phyloP scores from a whole-genome alignment of 2,888 invertebrate species.

The Linnaemya tessellans region DNA sequence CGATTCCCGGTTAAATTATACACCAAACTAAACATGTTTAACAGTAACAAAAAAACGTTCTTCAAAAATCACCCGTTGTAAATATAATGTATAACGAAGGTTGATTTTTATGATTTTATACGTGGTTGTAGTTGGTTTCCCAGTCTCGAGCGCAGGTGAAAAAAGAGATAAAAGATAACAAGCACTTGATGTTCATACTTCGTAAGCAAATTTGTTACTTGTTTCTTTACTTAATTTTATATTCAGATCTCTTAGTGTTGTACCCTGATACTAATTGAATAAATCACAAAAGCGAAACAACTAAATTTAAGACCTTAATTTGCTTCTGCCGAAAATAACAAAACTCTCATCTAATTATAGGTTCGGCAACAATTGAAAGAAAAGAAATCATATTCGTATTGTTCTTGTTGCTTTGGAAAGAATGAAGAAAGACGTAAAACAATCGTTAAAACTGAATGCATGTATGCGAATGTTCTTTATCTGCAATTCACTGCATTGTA shows the following conservation, averaged over 20 bases:
- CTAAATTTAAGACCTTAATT: conserved; percentile 60
- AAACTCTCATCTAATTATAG: conserved; percentile 64
- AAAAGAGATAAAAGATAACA: conserved; percentile 66
- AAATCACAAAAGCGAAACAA: conserved; percentile 57
- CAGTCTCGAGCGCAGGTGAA: conserved; percentile 61
- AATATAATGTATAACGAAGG: conserved; percentile 52
- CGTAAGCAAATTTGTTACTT: conserved; percentile 64
- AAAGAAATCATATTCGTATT: conserved; percentile 48
- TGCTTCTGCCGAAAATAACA: conserved; percentile 66
- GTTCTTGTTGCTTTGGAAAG: conserved; percentile 11
- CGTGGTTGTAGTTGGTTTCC: conserved; percentile 42
- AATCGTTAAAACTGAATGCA: not conserved
- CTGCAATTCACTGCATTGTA: conserved; percentile 22
- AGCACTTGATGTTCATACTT: conserved; percentile 60
- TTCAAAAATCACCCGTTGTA: too few relatives aligned
- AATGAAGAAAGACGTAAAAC: not conserved
- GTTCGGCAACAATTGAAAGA: conserved; percentile 45
- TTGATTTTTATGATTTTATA: conserved; percentile 55
- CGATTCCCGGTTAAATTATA: too few relatives aligned
- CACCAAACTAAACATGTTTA: too few relatives aligned
- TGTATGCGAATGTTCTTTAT: conserved; percentile 27
- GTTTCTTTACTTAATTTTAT: conserved; percentile 16
- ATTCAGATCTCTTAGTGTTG: conserved; percentile 22
- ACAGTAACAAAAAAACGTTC: too few relatives aligned
- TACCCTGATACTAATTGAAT: conserved; percentile 64